Evolutionary conservation across 1,140 invertebrate species (phyloP).

Genomic region (Mizuhopecten yessoensis): DNA sequence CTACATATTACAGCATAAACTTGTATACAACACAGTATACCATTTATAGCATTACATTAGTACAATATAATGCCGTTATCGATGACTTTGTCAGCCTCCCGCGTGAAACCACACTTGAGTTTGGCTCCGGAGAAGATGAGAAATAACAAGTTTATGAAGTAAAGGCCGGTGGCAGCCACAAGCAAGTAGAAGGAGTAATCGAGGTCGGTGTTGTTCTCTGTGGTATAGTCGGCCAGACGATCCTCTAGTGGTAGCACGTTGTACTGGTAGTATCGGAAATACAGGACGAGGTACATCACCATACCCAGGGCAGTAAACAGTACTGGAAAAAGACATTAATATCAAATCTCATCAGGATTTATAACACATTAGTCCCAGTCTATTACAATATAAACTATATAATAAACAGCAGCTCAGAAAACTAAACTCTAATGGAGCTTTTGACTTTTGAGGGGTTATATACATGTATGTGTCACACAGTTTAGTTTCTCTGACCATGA

Average conservation of each 20-base stretch:
- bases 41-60: conserved; percentile 48
- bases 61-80: conserved; percentile 81
- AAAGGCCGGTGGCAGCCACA: conserved; percentile 88
- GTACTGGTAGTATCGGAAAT: conserved; percentile 88
- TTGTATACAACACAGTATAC: too few species aligned
- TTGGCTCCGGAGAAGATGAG: conserved; percentile 86
- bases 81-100: conserved; percentile 75
- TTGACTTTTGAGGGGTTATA: too few species aligned
- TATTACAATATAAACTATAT: too few species aligned
- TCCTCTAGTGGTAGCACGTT: conserved; percentile 92
- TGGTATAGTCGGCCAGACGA: conserved; percentile 88
- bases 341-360: neutral
- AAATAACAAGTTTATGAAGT: conserved; percentile 90
- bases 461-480: too few species aligned
- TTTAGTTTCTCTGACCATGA: too few species aligned
- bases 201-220: conserved; percentile 87
- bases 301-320: conserved; percentile 88
- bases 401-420: too few species aligned
- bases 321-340: conserved; percentile 86
- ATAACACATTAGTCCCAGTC: too few species aligned
- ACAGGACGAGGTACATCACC: conserved; percentile 90
- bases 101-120: conserved; percentile 70
- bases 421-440: too few species aligned
- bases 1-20: too few species aligned
- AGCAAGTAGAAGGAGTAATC: conserved; percentile 93